Conservation (phyloP, 2,113 vertebrate genomes). For the Pantherophis guttatus region DNA sequence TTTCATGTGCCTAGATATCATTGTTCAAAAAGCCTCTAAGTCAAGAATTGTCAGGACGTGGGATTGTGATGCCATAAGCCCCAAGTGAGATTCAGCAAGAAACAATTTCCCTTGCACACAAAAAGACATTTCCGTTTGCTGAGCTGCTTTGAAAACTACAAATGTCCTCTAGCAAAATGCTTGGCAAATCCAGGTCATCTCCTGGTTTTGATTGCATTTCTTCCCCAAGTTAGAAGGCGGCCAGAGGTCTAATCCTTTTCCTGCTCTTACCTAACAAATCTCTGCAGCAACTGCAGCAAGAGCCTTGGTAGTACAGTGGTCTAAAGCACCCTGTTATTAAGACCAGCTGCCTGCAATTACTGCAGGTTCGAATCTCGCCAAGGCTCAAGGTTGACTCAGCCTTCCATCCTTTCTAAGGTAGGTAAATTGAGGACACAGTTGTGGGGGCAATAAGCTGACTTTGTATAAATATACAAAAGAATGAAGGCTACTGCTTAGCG, state of each 20-base stretch:
- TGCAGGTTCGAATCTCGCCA: too few species aligned
- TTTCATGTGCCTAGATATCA: background rate
- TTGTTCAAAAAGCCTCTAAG: background rate
- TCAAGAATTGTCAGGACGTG: background rate
- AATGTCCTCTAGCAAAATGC: background rate
- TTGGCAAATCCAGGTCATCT: background rate
- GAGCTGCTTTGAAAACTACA: background rate
- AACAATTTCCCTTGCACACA: background rate
- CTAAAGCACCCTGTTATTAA: too few species aligned
- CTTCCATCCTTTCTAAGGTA: too few species aligned
- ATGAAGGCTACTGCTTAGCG: too few species aligned
- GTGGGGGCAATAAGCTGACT: too few species aligned
- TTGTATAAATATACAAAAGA: too few species aligned
- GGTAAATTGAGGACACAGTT: too few species aligned
- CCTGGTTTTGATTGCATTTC: background rate
- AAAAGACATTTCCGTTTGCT: background rate
- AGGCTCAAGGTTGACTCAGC: too few species aligned
- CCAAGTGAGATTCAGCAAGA: background rate
- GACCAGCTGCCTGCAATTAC: too few species aligned
- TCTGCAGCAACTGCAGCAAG: background rate
- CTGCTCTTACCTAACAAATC: background rate
- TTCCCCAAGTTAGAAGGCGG: background rate
- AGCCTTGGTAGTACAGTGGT: too few species aligned
- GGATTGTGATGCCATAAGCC: background rate
- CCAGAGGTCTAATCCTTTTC: background rate